phyloP scores from a whole-genome alignment of 2,888 invertebrate genomes.

The Agonopterix arenella region DNA sequence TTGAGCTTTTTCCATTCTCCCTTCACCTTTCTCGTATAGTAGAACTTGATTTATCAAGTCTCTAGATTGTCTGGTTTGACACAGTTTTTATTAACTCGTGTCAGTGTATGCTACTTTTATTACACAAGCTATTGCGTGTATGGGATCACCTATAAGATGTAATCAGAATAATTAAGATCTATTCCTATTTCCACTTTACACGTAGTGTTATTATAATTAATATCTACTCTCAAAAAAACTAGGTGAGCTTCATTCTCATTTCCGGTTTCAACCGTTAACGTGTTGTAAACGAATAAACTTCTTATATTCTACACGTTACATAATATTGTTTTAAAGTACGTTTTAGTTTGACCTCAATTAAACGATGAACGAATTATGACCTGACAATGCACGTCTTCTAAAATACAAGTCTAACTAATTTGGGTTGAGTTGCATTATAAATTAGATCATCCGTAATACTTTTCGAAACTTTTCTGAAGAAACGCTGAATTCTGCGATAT shows the following conservation, averaged over 20 bases:
- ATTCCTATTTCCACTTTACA: too few relatives aligned
- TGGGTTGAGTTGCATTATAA: too few relatives aligned
- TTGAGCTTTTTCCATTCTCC: not conserved
- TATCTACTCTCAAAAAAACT: not conserved
- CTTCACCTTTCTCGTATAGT: conserved; percentile 1
- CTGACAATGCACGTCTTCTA: too few relatives aligned
- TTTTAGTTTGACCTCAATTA: conserved; percentile 35
- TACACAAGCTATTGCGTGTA: too few relatives aligned
- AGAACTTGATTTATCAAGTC: conserved; percentile 1
- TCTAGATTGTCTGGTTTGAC: not conserved
- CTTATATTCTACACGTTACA: conserved; percentile 15
- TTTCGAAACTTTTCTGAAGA: conserved; percentile 25
- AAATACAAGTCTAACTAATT: conserved; percentile 16
- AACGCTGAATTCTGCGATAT: conserved; percentile 33
- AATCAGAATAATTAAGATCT: too few relatives aligned
- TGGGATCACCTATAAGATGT: too few relatives aligned
- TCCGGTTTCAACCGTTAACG: conserved; percentile 10
- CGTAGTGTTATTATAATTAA: too few relatives aligned
- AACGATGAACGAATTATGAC: conserved; percentile 19
- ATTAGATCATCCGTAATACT: not conserved
- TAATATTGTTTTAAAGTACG: conserved; percentile 14
- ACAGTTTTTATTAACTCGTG: too few relatives aligned
- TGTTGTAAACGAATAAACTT: conserved; percentile 7
- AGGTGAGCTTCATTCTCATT: conserved; percentile 5
- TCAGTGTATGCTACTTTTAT: too few relatives aligned